Evolutionary conservation across 1,140 invertebrate genomes (phyloP).

Genomic region (Lepidurus packardi): DNA sequence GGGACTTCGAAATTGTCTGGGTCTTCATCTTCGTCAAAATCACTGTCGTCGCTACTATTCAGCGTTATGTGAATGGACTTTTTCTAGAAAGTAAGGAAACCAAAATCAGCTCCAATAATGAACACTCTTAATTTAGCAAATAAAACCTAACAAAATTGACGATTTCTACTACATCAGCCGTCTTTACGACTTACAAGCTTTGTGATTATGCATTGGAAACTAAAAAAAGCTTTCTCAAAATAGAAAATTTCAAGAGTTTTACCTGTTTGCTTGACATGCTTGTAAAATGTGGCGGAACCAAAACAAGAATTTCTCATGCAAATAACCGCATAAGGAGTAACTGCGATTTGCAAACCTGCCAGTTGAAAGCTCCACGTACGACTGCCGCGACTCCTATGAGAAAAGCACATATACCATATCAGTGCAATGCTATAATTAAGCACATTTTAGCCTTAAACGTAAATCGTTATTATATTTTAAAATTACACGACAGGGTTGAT

Average conservation of each 20-base stretch:
- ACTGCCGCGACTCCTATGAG: background rate
- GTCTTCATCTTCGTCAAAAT: constrained; percentile 30
- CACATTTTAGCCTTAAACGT: too few species aligned
- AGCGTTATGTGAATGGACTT: background rate
- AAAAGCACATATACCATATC: too few species aligned
- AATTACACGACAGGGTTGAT: too few species aligned
- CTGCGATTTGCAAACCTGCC: background rate
- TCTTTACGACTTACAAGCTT: background rate
- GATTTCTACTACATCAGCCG: too few species aligned
- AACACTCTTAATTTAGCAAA: too few species aligned
- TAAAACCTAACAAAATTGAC: too few species aligned
- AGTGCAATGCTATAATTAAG: too few species aligned
- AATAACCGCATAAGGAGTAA: background rate
- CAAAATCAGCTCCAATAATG: too few species aligned
- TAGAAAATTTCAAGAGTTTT: background rate
- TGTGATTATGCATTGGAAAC: background rate
- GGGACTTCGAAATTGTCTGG: constrained; percentile 31
- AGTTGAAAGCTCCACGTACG: background rate
- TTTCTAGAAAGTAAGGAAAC: background rate
- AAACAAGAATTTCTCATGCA: background rate
- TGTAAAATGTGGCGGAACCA: constrained; percentile 21
- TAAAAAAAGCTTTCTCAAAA: background rate
- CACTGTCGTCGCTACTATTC: constrained; percentile 26
- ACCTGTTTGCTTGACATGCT: constrained; percentile 21
- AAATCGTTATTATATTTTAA: too few species aligned